phyloP scores from a whole-genome alignment of 2,797 vertebrate genomes.

The Chaunax sp. region DNA sequence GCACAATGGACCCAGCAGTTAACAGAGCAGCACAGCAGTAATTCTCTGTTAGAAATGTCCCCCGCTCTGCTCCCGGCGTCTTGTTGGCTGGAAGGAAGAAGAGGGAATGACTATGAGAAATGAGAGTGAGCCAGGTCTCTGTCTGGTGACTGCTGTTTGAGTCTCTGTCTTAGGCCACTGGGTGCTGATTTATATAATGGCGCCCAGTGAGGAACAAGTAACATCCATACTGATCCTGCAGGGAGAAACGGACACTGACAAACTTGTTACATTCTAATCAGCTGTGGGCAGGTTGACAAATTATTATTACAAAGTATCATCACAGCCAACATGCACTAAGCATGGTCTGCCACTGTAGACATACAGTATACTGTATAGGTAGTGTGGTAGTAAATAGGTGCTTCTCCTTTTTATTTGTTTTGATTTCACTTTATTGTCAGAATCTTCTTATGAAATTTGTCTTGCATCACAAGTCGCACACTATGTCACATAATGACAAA shows the following conservation, averaged over 20 bases:
- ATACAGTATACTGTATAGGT: neutral
- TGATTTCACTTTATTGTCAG: neutral
- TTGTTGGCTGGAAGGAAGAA: slow-evolving; percentile 63
- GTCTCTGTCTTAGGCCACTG: slow-evolving; percentile 44
- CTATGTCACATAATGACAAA: too few relatives aligned
- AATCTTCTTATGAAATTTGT: neutral
- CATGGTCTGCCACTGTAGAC: neutral
- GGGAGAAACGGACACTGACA: slow-evolving; percentile 4
- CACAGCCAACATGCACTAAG: neutral
- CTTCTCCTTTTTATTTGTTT: neutral
- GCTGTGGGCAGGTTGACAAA: neutral
- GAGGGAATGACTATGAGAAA: slow-evolving; percentile 67
- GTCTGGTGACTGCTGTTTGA: slow-evolving; percentile 64
- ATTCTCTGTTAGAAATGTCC: slow-evolving; percentile 59
- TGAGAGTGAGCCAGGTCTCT: slow-evolving; percentile 47
- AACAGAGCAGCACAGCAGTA: slow-evolving; percentile 44
- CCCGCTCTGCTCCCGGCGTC: slow-evolving; percentile 63
- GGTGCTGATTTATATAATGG: slow-evolving; percentile 56
- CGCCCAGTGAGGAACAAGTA: slow-evolving; percentile 36
- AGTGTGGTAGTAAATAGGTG: too few relatives aligned
- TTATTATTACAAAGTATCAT: neutral
- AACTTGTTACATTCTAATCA: slow-evolving; percentile 15
- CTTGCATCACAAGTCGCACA: too few relatives aligned
- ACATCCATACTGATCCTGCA: slow-evolving; percentile 9
- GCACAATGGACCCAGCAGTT: slow-evolving; percentile 48